Evolutionary conservation across 2,888 invertebrate genomes (phyloP).

Genomic region (Scaptomyza cyrtandrae): DNA sequence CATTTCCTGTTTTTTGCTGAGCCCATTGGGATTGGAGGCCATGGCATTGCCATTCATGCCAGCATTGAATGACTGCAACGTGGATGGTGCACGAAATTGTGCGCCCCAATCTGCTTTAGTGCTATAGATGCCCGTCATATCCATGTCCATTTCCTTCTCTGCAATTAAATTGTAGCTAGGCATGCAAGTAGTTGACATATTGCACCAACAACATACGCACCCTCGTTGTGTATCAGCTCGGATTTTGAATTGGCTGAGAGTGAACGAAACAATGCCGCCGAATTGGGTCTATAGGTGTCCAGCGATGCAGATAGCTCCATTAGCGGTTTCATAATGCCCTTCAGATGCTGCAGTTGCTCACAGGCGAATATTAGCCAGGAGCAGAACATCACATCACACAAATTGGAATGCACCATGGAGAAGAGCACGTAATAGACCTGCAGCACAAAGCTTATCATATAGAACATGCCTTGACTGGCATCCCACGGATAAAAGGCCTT

Average conservation of each 20-base stretch:
- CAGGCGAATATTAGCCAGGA: conserved; percentile 94
- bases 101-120: conserved; percentile 92
- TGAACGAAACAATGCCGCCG: conserved; percentile 89
- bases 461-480: conserved; percentile 88
- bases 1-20: conserved; percentile 93
- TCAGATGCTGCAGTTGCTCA: conserved; percentile 93
- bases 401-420: conserved; percentile 87
- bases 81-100: conserved; percentile 88
- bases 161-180: conserved; percentile 33
- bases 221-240: conserved; percentile 84
- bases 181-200: conserved; percentile 17
- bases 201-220: conserved; percentile 54
- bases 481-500: conserved; percentile 93
- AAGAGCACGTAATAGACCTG: conserved; percentile 90
- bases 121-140: conserved; percentile 90
- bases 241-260: conserved; percentile 85
- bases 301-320: conserved; percentile 94
- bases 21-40: conserved; percentile 89
- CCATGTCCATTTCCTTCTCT: conserved; percentile 87
- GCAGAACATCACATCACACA: conserved; percentile 92
- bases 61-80: conserved; percentile 87
- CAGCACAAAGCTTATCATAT: conserved; percentile 88
- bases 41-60: conserved; percentile 82
- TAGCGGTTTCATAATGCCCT: conserved; percentile 93
- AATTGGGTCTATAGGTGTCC: conserved; percentile 91